Evolutionary conservation across 2,797 vertebrate genomes (phyloP).

Genomic region (Siniperca obscura): DNA sequence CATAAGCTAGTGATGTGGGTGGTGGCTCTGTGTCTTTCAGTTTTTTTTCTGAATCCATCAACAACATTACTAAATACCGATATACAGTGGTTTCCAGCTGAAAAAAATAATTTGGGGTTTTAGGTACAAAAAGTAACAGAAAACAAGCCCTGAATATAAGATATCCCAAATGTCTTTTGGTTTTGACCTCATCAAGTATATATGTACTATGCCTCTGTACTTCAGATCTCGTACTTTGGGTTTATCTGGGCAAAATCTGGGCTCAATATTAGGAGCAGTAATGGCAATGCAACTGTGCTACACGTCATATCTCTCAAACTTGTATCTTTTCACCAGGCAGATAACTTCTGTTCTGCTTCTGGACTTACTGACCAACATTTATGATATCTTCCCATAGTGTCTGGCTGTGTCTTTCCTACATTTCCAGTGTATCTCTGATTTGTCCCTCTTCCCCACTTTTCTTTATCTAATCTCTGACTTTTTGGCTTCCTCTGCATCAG

Average conservation of each 20-base stretch:
- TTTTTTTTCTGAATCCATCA: not conserved
- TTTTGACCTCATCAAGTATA: not conserved
- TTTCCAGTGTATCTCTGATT: too few relatives aligned
- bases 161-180: not conserved
- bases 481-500: not conserved
- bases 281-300: not conserved
- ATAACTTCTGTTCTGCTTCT: not conserved
- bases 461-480: not conserved
- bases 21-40: not conserved
- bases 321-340: not conserved
- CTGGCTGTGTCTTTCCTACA: too few relatives aligned
- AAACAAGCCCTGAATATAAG: not conserved
- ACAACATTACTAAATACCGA: too few relatives aligned
- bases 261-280: conserved; percentile 25
- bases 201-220: not conserved
- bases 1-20: not conserved
- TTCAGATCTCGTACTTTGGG: not conserved
- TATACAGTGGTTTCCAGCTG: too few relatives aligned
- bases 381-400: not conserved
- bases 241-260: not conserved
- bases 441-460: not conserved
- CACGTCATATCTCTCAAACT: not conserved
- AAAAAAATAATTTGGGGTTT: too few relatives aligned
- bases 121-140: not conserved
- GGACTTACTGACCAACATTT: not conserved